Base-by-base conservation (phyloP, 92 coral and sea anemone species). In the Zoanthus sociatus region DNA sequence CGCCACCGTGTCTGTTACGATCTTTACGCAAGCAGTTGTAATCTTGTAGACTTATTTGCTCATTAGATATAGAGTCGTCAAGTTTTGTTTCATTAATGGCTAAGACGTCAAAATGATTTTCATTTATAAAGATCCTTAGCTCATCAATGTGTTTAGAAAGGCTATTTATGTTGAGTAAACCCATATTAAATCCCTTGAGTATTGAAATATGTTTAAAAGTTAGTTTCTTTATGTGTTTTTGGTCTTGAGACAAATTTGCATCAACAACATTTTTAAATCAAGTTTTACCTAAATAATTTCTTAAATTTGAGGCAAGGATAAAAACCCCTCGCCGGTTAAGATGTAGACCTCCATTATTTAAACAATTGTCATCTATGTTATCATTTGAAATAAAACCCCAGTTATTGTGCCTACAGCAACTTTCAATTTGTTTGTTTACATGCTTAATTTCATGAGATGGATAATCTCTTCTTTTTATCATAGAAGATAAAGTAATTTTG, bases 21-120 rank as follows among this genome's bases (percentile, higher is more conserved):
- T 83, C 87, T 20, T 71, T 44, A 3, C 79, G 78, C 18, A 83
- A 6, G 66, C 78, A 70, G 6, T 64, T 51, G 53, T 83, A 83
- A 0, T 60, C 78, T 6, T 55, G 58, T 17, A 83, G 17, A 33
- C 64, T 18, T 70, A 83, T 83, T 44, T 30, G 50, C n/a, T 53
- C 14, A 47, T 73, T 79, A 21, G 87, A 9, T 33, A 88, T 54
- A 7, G 82, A 32, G 55, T 45, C 55, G 30, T 88, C 87, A 20
- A 88, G 87, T 63, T 79, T 71, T 17, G 91, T 88, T 76, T 81
- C 91, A 73, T 72, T 88, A 54, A 88, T 45, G 30, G 67, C 64
- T 44, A 48, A 13, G 14, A 82, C 13, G 46, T 82, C 84, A 78
- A 78, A 53, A 47, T 55, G 42, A 3, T 55, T 56, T 12, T 47